These are phyloP conservation scores for Chymomyza procnemis DNA, from an alignment of 2,888 invertebrate genomes.

Conservation along the genomic window DNA sequence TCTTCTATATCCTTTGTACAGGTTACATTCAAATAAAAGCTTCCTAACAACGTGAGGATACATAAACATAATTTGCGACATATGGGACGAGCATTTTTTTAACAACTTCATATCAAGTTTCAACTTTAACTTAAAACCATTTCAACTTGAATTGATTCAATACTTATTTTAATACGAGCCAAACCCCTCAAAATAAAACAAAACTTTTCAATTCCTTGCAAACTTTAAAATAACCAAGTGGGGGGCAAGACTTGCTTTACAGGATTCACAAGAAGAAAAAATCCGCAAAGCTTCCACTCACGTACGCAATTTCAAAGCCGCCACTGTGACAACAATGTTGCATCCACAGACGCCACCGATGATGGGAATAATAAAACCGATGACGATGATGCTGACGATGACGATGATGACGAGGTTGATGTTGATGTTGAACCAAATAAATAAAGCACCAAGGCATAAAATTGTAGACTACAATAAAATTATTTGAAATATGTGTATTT, in stretches of 20 bases:
- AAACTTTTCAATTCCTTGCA: neutral
- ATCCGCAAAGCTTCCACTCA: slow-evolving; percentile 27
- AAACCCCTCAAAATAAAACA: neutral
- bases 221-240: neutral
- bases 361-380: slow-evolving; percentile 4
- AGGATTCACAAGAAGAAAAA: slow-evolving; percentile 3
- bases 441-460: slow-evolving; percentile 14
- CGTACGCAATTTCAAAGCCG: slow-evolving; percentile 63
- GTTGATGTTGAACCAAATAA: slow-evolving; percentile 10
- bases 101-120: neutral
- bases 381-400: slow-evolving; percentile 16
- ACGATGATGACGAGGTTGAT: neutral
- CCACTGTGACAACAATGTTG: slow-evolving; percentile 63
- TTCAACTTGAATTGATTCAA: neutral
- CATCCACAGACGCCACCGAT: slow-evolving; percentile 1
- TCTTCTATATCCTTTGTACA: too few species aligned
- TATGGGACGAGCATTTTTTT: too few species aligned
- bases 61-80: too few species aligned
- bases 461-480: slow-evolving; percentile 64
- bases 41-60: too few species aligned
- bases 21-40: too few species aligned
- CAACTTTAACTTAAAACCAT: slow-evolving; percentile 26
- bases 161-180: neutral
- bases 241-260: neutral
- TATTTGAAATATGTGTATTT: slow-evolving; percentile 47